These are phyloP conservation scores for Parascotia fuliginaria DNA, from an alignment of 2,888 invertebrate species.

Conservation along the genomic window DNA sequence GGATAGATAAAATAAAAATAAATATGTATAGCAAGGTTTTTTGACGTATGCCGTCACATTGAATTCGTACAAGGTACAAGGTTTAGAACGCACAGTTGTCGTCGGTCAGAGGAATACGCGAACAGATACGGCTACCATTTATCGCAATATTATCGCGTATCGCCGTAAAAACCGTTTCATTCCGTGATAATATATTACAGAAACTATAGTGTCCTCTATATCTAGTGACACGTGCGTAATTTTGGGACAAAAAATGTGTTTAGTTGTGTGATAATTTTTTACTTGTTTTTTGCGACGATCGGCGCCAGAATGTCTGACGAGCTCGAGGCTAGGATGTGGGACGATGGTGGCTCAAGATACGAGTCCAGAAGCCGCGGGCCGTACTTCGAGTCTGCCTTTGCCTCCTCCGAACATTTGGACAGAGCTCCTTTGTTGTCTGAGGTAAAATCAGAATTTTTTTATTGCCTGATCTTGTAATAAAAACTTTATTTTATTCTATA, in stretches of 20 bases:
- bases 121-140: slow-evolving; percentile 26
- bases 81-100: slow-evolving; percentile 39
- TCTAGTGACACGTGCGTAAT: slow-evolving; percentile 15
- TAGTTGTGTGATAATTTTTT: slow-evolving; percentile 38
- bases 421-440: slow-evolving; percentile 78
- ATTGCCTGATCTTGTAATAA: background rate
- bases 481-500: slow-evolving; percentile 4
- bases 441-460: slow-evolving; percentile 49
- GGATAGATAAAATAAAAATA: no score
- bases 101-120: slow-evolving; percentile 25
- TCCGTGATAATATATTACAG: slow-evolving; percentile 40
- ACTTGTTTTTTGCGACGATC: slow-evolving; percentile 39
- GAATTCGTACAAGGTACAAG: background rate
- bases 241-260: slow-evolving; percentile 45
- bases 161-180: slow-evolving; percentile 38
- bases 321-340: slow-evolving; percentile 82
- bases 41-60: background rate
- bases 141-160: slow-evolving; percentile 43
- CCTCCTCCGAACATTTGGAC: slow-evolving; percentile 77
- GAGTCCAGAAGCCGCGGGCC: slow-evolving; percentile 69
- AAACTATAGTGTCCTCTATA: slow-evolving; percentile 5
- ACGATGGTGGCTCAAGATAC: slow-evolving; percentile 73
- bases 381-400: slow-evolving; percentile 76
- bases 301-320: slow-evolving; percentile 85
- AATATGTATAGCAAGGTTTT: background rate